Percentiles rank a stretch among this genome's conserved stretches.
Conservation (phyloP, 2,888 invertebrate species). For the Amiota mariae region DNA sequence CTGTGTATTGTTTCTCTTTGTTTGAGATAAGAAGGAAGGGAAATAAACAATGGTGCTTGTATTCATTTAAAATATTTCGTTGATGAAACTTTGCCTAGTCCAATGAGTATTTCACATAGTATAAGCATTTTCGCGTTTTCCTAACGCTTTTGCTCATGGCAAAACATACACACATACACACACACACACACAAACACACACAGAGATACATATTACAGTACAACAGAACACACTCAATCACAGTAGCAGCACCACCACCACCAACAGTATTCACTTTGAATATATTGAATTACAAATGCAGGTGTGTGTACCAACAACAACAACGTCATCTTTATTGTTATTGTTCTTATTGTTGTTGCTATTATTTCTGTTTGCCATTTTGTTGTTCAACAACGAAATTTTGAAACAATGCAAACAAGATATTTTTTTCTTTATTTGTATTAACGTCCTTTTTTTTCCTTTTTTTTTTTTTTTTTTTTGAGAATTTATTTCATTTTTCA, state of each 20-base stretch:
- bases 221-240: too few relatives aligned
- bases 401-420: conserved; percentile 1
- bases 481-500: neutral
- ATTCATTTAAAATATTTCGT: conserved; percentile 5
- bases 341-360: conserved; percentile 3
- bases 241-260: neutral
- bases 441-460: too few relatives aligned
- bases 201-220: too few relatives aligned
- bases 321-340: neutral
- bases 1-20: too few relatives aligned
- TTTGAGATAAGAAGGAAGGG: neutral
- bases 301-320: neutral
- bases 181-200: too few relatives aligned
- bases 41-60: neutral
- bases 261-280: neutral
- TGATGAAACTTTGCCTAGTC: neutral
- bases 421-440: neutral
- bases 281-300: conserved; percentile 23
- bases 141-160: neutral
- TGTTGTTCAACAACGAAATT: conserved; percentile 5
- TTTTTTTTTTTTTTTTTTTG: neutral
- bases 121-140: too few relatives aligned
- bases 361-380: conserved; percentile 11
- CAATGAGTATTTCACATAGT: too few relatives aligned
- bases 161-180: neutral